Evolutionary conservation across 2,888 invertebrate genomes (phyloP).

Genomic region (Atethmia centrago): DNA sequence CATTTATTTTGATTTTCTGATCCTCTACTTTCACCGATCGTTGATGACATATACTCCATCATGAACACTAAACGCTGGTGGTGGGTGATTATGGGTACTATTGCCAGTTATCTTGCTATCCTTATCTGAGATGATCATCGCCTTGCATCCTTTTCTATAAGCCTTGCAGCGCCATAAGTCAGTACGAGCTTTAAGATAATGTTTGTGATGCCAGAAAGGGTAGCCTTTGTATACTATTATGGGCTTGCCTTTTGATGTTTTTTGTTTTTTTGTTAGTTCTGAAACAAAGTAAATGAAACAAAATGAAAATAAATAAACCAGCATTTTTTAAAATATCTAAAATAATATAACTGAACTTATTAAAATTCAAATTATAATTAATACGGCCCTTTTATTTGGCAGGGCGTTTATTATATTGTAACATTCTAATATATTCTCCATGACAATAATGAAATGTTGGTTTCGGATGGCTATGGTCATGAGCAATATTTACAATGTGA

Average conservation of each 20-base stretch:
- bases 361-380: no score
- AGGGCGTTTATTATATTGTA: neutral
- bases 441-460: neutral
- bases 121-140: constrained; percentile 22
- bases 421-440: constrained; percentile 4
- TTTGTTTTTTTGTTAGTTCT: neutral
- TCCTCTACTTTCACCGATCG: neutral
- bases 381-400: neutral
- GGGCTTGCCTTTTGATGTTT: constrained; percentile 18
- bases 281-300: neutral
- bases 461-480: constrained; percentile 22
- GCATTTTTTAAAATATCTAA: no score
- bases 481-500: neutral
- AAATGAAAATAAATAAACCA: neutral
- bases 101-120: constrained; percentile 19
- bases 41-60: constrained; percentile 21
- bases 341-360: no score
- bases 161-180: constrained; percentile 40
- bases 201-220: constrained; percentile 2
- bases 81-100: constrained; percentile 14
- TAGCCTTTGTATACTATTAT: constrained; percentile 16
- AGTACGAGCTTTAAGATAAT: constrained; percentile 3
- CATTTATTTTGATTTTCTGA: neutral
- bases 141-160: constrained; percentile 28
- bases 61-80: neutral